These are phyloP conservation scores for Chamaedrilus cognettii DNA, from an alignment of 2,888 invertebrate genomes.

Conservation along the genomic window DNA sequence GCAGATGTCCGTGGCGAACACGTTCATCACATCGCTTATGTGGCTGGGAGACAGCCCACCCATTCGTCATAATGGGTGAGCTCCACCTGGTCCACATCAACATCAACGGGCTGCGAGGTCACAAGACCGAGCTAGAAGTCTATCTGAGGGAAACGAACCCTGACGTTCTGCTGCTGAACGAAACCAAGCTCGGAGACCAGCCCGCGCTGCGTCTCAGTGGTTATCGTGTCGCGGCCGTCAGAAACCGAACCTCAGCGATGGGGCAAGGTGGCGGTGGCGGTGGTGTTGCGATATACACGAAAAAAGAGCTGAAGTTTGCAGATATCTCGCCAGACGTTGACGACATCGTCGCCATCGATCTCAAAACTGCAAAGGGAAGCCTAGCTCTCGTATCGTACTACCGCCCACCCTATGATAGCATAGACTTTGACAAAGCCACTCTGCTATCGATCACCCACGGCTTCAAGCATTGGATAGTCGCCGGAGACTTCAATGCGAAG, in stretches of 20 bases:
- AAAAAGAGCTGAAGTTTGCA: neutral
- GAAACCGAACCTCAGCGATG: neutral
- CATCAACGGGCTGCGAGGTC: neutral
- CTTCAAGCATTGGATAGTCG: neutral
- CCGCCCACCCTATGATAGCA: neutral
- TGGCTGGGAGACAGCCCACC: neutral
- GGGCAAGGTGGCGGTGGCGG: neutral
- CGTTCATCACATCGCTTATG: neutral
- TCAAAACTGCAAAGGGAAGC: neutral
- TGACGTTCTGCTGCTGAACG: neutral
- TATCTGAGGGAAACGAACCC: neutral
- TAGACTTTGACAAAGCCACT: neutral
- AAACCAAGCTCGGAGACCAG: neutral
- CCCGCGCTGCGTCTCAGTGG: neutral
- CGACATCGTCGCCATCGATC: constrained; percentile 1
- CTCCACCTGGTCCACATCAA: constrained; percentile 5
- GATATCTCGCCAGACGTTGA: constrained; percentile 10
- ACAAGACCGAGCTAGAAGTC: neutral
- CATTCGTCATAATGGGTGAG: neutral
- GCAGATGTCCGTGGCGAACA: neutral
- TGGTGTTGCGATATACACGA: neutral
- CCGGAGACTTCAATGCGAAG: neutral
- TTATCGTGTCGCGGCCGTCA: neutral
- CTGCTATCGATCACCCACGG: neutral
- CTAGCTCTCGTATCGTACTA: neutral